Evolutionary conservation across 2,797 vertebrate genomes (phyloP).

Genomic region (Antrozous pallidus): DNA sequence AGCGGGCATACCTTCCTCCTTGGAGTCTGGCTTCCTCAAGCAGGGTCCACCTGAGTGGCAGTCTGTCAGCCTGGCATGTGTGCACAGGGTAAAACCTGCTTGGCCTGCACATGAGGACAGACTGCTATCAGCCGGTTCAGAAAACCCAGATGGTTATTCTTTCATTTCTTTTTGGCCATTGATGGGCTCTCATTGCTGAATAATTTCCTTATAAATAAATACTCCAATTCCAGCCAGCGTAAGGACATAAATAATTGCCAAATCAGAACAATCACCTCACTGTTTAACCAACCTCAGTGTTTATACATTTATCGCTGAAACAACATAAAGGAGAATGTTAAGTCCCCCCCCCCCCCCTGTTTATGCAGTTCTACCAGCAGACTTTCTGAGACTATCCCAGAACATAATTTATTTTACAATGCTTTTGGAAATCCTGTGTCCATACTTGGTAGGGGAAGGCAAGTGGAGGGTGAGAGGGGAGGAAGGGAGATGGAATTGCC

Average conservation of each 20-base stretch:
- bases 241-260: not conserved
- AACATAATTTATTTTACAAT: not conserved
- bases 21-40: not conserved
- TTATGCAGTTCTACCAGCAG: not conserved
- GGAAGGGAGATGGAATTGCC: not conserved
- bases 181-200: not conserved
- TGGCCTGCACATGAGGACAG: not conserved
- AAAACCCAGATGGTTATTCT: not conserved
- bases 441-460: not conserved
- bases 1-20: not conserved
- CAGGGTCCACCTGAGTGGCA: not conserved
- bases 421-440: not conserved
- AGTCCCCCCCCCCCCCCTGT: not conserved
- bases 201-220: not conserved
- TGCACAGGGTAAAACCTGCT: not conserved
- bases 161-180: not conserved
- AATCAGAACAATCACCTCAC: not conserved
- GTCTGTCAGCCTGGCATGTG: not conserved
- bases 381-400: not conserved
- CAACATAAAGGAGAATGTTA: not conserved
- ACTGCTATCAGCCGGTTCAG: not conserved
- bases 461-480: not conserved
- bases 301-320: not conserved
- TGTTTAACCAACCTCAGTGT: not conserved
- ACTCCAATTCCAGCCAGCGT: not conserved